Evolutionary conservation across 2,113 vertebrate species (phyloP).

Genomic region (Chaetura pelagica): DNA sequence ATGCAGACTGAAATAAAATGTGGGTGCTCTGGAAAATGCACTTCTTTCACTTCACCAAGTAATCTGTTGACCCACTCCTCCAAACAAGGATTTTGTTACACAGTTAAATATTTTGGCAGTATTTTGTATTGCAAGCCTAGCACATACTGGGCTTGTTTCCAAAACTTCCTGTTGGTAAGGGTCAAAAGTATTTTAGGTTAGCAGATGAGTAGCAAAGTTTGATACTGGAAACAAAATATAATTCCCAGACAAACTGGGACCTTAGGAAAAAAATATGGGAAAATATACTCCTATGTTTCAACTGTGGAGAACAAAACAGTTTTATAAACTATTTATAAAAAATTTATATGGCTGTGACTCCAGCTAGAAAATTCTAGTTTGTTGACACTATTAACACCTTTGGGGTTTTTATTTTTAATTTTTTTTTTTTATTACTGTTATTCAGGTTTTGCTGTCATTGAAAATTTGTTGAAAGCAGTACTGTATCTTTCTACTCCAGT

Average conservation of each 20-base stretch:
- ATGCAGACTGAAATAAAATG: slow-evolving; percentile 5
- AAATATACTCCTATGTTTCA: not conserved
- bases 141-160: not conserved
- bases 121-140: not conserved
- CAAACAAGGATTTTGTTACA: slow-evolving; percentile 43
- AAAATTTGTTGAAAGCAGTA: not conserved
- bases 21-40: slow-evolving; percentile 14
- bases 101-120: slow-evolving; percentile 29
- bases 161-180: not conserved
- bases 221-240: not conserved
- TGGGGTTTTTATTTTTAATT: no score
- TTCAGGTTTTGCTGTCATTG: not conserved
- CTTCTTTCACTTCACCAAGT: slow-evolving; percentile 5
- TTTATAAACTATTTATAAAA: not conserved
- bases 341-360: not conserved
- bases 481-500: not conserved
- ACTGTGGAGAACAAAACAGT: not conserved
- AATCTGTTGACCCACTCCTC: not conserved
- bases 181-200: slow-evolving; percentile 2
- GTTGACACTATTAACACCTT: not conserved
- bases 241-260: not conserved
- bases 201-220: not conserved
- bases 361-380: not conserved
- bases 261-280: not conserved
- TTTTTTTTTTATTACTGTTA: not conserved